These are phyloP conservation scores for Tinea trinotella DNA, from an alignment of 2,888 invertebrate genomes.

Conservation along the genomic window DNA sequence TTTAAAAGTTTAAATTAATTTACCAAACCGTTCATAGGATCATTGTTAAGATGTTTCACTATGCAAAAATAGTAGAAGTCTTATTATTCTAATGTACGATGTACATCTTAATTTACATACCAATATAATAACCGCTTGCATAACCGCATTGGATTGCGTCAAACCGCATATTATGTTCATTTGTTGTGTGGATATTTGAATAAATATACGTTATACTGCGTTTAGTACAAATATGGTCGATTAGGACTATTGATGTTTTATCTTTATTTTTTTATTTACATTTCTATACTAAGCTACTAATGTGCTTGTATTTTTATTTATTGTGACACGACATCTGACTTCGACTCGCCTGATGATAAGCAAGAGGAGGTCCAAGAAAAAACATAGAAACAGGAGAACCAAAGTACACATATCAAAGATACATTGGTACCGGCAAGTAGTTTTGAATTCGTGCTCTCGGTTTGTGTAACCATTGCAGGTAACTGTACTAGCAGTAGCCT, in stretches of 20 bases:
- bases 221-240: constrained; percentile 20
- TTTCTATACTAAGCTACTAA: too few species aligned
- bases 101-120: constrained; percentile 9
- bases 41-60: neutral
- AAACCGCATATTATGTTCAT: constrained; percentile 23
- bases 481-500: too few species aligned
- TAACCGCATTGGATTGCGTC: constrained; percentile 19
- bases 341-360: too few species aligned
- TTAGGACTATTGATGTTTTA: constrained; percentile 36
- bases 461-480: too few species aligned
- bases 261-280: too few species aligned
- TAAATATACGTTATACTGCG: constrained; percentile 17
- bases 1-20: neutral
- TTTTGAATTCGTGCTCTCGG: too few species aligned
- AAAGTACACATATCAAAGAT: too few species aligned
- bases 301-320: too few species aligned
- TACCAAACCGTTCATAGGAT: neutral
- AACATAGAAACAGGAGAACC: too few species aligned
- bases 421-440: too few species aligned
- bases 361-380: too few species aligned
- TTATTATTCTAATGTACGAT: neutral
- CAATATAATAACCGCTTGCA: constrained; percentile 8
- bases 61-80: neutral
- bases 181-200: constrained; percentile 20
- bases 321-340: too few species aligned